Conservation (phyloP, 2,797 vertebrate genomes). For the Halcyon chelicuti region DNA sequence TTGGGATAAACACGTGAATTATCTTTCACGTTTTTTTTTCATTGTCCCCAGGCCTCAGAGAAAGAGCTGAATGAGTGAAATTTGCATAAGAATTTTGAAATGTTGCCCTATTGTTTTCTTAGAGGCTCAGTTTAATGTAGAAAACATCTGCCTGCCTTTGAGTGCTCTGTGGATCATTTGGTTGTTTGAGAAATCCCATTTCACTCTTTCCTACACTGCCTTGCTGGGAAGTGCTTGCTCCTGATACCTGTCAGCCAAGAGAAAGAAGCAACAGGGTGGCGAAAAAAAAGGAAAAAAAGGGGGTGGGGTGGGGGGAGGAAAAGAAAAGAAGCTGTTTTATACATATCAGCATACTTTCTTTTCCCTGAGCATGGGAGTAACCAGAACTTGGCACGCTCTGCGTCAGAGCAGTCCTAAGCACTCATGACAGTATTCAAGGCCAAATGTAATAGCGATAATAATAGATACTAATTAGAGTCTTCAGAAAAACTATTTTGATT, state of each 20-base stretch:
- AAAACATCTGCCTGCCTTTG: slow-evolving; percentile 41
- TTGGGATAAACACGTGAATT: slow-evolving; percentile 4
- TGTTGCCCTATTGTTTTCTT: slow-evolving; percentile 42
- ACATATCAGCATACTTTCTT: background rate
- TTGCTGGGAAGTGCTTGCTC: background rate
- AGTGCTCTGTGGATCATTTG: slow-evolving; percentile 11
- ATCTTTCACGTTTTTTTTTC: background rate
- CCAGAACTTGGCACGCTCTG: background rate
- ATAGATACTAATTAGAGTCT: background rate
- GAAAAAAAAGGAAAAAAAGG: background rate
- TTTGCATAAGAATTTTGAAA: slow-evolving; percentile 40
- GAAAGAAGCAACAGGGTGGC: background rate
- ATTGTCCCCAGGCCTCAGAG: slow-evolving; percentile 2
- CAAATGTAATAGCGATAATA: background rate
- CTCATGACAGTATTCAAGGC: background rate
- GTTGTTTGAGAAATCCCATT: slow-evolving; percentile 30
- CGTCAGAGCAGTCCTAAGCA: background rate
- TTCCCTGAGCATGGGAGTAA: background rate
- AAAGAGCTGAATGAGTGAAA: slow-evolving; percentile 21
- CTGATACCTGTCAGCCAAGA: background rate
- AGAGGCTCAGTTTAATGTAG: slow-evolving; percentile 12
- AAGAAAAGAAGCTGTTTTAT: background rate
- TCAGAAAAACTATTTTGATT: background rate
- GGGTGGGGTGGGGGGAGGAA: too few species aligned
- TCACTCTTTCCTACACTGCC: background rate